phyloP scores from a whole-genome alignment of 2,888 invertebrate genomes.

The Cryptus armator region DNA sequence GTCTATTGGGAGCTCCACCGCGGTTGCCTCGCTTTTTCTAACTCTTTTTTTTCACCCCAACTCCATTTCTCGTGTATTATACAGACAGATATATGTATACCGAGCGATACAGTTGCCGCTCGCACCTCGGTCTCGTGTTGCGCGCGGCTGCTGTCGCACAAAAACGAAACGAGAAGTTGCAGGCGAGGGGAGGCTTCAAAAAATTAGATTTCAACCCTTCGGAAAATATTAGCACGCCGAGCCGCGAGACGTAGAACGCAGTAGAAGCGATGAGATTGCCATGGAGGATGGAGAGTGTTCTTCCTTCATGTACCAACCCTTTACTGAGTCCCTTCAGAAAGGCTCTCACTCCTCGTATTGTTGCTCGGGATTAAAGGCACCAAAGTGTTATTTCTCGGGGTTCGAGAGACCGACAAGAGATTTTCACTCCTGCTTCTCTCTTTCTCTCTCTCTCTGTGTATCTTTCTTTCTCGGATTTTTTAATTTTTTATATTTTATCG shows the following conservation, averaged over 20 bases:
- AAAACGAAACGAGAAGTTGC: conserved; percentile 43
- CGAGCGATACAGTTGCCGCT: too few relatives aligned
- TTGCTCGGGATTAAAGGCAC: conserved; percentile 82
- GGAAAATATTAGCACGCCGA: conserved; percentile 82
- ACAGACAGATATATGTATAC: background rate
- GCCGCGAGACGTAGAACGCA: conserved; percentile 60
- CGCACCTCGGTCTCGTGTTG: conserved; percentile 42
- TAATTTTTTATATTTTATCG: conserved; percentile 47
- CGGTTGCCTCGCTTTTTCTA: conserved; percentile 53
- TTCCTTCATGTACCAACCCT: conserved; percentile 73
- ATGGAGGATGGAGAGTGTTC: conserved; percentile 60
- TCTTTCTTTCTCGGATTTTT: conserved; percentile 25
- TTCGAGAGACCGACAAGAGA: conserved; percentile 63
- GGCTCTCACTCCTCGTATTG: conserved; percentile 75
- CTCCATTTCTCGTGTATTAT: conserved; percentile 45
- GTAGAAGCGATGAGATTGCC: conserved; percentile 56
- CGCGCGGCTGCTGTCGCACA: conserved; percentile 39
- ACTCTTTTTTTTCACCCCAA: conserved; percentile 17
- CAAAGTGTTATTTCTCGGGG: conserved; percentile 81
- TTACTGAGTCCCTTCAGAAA: conserved; percentile 67
- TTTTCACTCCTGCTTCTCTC: conserved; percentile 48
- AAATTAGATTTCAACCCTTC: conserved; percentile 84
- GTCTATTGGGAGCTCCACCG: conserved; percentile 81
- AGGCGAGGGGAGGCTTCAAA: conserved; percentile 75
- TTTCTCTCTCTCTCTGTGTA: conserved; percentile 11